Evolutionary conservation across 2,113 vertebrate genomes (phyloP).

Genomic region (Cynoglossus semilaevis): DNA sequence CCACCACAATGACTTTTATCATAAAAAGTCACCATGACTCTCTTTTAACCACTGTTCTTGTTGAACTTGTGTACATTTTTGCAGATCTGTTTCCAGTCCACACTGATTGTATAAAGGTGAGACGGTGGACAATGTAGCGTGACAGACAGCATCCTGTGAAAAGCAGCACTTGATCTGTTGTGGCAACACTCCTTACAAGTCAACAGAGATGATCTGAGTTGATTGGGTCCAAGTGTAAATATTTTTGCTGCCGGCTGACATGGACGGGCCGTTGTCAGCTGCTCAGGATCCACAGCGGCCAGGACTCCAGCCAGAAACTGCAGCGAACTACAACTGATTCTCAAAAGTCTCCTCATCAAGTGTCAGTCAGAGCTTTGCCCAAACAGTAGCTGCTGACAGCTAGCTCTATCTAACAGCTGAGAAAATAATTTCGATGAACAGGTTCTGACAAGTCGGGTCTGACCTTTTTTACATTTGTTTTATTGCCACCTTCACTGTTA

Average conservation of each 20-base stretch:
- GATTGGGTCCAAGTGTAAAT: conserved; percentile 68
- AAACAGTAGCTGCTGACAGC: neutral
- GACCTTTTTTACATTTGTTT: no score
- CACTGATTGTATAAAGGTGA: conserved; percentile 60
- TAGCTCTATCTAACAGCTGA: neutral
- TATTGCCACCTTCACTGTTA: no score
- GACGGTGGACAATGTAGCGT: conserved; percentile 62
- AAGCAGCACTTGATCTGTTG: conserved; percentile 63
- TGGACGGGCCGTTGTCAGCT: neutral
- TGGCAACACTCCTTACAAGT: conserved; percentile 72
- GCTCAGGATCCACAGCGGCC: conserved; percentile 2
- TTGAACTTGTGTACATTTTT: conserved; percentile 7
- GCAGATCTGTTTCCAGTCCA: no score
- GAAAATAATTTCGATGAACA: neutral
- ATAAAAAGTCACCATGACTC: no score
- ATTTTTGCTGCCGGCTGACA: conserved; percentile 53
- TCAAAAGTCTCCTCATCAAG: conserved; percentile 36
- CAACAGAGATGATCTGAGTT: conserved; percentile 65
- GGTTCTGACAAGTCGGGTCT: no score
- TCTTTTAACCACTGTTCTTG: neutral
- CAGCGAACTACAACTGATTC: conserved; percentile 40
- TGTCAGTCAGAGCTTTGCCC: conserved; percentile 9
- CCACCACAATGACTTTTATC: no score
- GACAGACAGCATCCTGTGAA: conserved; percentile 62
- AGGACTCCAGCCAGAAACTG: no score